Percentiles rank a stretch among this genome's conserved stretches.
phyloP scores from a whole-genome alignment of 2,113 vertebrate genomes.

The Mustela lutreola region DNA sequence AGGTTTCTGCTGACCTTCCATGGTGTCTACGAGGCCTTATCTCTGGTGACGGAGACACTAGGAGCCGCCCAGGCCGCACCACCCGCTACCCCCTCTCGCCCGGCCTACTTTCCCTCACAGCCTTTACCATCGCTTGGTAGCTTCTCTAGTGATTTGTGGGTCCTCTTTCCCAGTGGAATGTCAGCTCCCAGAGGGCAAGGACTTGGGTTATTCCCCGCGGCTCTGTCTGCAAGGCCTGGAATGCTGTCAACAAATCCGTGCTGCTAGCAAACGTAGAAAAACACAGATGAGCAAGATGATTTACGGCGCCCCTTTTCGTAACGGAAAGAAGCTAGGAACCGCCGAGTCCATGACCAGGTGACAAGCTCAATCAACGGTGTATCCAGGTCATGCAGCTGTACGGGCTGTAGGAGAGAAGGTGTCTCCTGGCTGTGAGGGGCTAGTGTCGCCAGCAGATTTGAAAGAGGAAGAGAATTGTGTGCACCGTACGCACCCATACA shows the following conservation, averaged over 20 bases:
- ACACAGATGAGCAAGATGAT: too few species aligned
- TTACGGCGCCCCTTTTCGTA: background rate
- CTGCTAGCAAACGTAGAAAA: background rate
- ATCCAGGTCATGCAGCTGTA: too few species aligned
- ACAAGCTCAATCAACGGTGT: background rate
- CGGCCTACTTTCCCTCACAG: background rate
- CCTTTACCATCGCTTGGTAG: background rate
- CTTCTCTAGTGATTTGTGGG: background rate
- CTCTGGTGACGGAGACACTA: background rate
- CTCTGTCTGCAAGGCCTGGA: background rate
- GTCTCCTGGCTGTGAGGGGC: background rate
- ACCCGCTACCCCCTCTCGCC: background rate
- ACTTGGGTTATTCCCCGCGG: background rate
- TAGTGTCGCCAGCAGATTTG: fast-evolving
- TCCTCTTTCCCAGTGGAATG: background rate
- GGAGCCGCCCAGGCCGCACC: fast-evolving
- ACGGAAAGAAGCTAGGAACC: background rate
- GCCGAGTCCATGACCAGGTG: background rate
- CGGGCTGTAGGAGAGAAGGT: background rate
- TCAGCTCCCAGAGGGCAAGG: too few species aligned
- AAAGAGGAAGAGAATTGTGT: background rate
- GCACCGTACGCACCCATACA: background rate
- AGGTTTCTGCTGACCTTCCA: too few species aligned
- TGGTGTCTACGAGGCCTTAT: background rate
- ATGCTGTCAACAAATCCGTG: background rate